phyloP scores from a whole-genome alignment of 2,797 vertebrate genomes.

The Anguilla obscura region DNA sequence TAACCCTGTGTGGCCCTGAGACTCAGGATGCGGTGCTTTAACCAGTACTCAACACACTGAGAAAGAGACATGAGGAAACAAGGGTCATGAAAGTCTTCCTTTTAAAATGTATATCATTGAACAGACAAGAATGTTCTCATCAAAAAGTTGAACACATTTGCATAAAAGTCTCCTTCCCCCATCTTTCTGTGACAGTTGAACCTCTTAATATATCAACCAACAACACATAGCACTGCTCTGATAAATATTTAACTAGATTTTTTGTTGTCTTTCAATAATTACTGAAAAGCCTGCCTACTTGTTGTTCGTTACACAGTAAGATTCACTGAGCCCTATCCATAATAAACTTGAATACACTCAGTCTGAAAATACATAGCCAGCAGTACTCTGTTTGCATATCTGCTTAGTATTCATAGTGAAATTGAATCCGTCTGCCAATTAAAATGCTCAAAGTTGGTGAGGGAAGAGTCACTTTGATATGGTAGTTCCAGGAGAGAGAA shows the following conservation, averaged over 20 bases:
- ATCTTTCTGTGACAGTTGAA: background rate
- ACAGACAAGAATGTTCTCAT: background rate
- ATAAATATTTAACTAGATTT: slow-evolving; percentile 8
- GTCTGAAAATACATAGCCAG: background rate
- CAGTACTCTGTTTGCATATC: background rate
- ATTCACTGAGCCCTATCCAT: background rate
- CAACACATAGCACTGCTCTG: background rate
- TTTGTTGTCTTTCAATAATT: background rate
- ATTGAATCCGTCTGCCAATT: background rate
- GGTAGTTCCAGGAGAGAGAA: background rate
- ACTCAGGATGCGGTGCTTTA: background rate
- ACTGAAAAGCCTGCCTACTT: background rate
- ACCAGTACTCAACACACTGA: background rate
- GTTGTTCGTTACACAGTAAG: background rate
- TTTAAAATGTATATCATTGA: background rate
- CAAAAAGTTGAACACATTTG: slow-evolving; percentile 9
- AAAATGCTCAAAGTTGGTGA: background rate
- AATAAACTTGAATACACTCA: background rate
- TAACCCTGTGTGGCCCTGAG: background rate
- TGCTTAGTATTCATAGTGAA: background rate
- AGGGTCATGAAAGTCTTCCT: no score
- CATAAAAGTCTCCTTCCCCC: background rate
- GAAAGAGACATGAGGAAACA: background rate
- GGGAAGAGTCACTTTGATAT: slow-evolving; percentile 4
- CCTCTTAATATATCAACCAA: slow-evolving; percentile 12